Evolutionary conservation across 2,797 vertebrate genomes (phyloP).

Genomic region (Smutsia gigantea): DNA sequence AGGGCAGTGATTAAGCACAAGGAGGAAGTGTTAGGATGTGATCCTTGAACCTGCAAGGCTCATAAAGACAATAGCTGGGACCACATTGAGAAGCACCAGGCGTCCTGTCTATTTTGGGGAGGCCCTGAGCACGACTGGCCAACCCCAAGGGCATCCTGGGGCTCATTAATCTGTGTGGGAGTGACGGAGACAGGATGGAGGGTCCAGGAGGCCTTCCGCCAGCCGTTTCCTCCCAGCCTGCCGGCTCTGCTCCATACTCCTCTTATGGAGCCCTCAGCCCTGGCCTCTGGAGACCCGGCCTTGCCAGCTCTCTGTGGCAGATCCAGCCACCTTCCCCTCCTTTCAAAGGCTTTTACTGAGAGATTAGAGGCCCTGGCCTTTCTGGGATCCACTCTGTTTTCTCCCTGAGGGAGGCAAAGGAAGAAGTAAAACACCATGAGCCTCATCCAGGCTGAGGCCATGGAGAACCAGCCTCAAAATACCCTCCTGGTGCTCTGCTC

Average conservation of each 20-base stretch:
- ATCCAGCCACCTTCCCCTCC: slow-evolving; percentile 82
- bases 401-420: slow-evolving; percentile 67
- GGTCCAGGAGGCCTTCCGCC: slow-evolving; percentile 91
- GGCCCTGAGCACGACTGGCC: slow-evolving; percentile 80
- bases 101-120: slow-evolving; percentile 88
- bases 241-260: slow-evolving; percentile 68
- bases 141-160: slow-evolving; percentile 85
- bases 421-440: slow-evolving; percentile 60
- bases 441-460: slow-evolving; percentile 63
- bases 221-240: slow-evolving; percentile 79
- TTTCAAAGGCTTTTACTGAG: slow-evolving; percentile 83
- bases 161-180: slow-evolving; percentile 87
- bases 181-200: slow-evolving; percentile 92
- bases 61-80: slow-evolving; percentile 90
- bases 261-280: slow-evolving; percentile 81
- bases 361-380: slow-evolving; percentile 81
- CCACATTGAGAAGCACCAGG: slow-evolving; percentile 84
- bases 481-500: slow-evolving; percentile 51
- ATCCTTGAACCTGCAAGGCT: slow-evolving; percentile 85
- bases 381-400: slow-evolving; percentile 78
- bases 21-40: slow-evolving; percentile 87
- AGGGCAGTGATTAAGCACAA: slow-evolving; percentile 85
- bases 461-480: slow-evolving; percentile 51
- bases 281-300: slow-evolving; percentile 84
- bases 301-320: slow-evolving; percentile 76